A percentile compares a stretch with the other conserved stretches of the same genome.
These are phyloP conservation scores for Diceros bicornis DNA, from an alignment of 2,797 vertebrate species.

Conservation along the genomic window DNA sequence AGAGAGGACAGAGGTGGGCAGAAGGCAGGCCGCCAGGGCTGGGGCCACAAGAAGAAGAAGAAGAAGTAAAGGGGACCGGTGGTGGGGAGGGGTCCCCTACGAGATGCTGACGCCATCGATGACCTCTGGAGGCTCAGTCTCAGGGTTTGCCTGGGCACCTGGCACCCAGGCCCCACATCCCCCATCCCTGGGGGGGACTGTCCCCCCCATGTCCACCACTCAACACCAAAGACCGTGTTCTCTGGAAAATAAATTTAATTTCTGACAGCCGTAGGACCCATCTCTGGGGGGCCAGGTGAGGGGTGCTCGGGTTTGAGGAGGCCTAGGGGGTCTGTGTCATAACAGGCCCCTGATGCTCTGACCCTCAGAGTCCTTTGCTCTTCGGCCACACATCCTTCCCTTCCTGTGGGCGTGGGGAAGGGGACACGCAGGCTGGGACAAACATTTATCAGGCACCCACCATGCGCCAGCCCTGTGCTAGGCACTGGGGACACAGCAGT, in stretches of 20 bases:
- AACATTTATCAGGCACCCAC: not conserved
- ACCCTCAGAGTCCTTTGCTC: not conserved
- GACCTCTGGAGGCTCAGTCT: not conserved
- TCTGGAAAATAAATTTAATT: conserved; percentile 83
- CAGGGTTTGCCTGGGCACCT: not conserved
- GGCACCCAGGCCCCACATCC: not conserved
- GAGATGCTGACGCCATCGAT: not conserved
- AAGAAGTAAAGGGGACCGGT: conserved; percentile 44
- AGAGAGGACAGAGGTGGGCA: conserved; percentile 84
- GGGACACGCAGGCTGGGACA: not conserved
- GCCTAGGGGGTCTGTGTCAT: not conserved
- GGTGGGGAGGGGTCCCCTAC: not conserved
- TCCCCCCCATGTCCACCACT: not conserved
- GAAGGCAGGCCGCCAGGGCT: conserved; percentile 73
- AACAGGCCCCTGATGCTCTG: not conserved
- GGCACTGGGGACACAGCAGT: not conserved
- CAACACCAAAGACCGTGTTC: conserved; percentile 25
- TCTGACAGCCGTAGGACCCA: not conserved
- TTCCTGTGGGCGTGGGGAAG: not conserved
- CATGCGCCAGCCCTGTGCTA: not conserved
- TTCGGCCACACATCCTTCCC: not conserved
- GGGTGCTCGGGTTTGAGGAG: not conserved
- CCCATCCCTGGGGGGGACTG: not conserved
- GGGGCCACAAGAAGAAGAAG: conserved; percentile 90
- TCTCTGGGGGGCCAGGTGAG: not conserved